phyloP scores from a whole-genome alignment of 2,113 vertebrate genomes.

The cat (Felis catus) region F.catus_Fca126_mat1.0 CM031417.1:134173501-134174000 shows the following conservation, averaged over 20 bases:
- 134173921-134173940: background rate
- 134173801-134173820: background rate
- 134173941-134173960: background rate
- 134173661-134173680: background rate
- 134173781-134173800: background rate
- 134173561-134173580: background rate
- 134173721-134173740: conserved; percentile 21
- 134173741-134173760: background rate
- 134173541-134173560: background rate
- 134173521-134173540: background rate
- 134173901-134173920: background rate
- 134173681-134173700: background rate
- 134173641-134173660: background rate
- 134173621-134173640: background rate
- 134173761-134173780: background rate
- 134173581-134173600: background rate
- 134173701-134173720: background rate
- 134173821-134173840: background rate
- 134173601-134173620: background rate
- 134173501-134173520: background rate
- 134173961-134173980: background rate
- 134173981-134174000: background rate
- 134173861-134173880: background rate
- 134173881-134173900: background rate
- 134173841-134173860: background rate